These are phyloP conservation scores for Blastobasis adustella DNA, from an alignment of 2,888 invertebrate genomes.

Conservation along the genomic window DNA sequence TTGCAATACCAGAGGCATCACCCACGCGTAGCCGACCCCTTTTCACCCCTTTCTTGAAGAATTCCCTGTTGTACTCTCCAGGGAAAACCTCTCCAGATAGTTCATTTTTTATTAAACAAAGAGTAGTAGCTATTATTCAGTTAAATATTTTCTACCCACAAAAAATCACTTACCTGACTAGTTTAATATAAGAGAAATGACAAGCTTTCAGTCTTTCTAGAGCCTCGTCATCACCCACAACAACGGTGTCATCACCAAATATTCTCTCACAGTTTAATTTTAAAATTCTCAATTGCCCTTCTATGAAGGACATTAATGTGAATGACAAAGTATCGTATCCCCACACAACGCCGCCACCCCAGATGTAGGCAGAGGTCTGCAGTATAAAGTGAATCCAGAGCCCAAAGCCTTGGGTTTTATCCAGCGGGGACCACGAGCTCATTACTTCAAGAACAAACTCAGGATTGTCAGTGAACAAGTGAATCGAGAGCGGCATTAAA, in stretches of 20 bases:
- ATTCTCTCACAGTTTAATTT: constrained; percentile 39
- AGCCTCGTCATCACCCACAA: constrained; percentile 24
- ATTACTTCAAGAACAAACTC: constrained; percentile 33
- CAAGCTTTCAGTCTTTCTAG: constrained; percentile 38
- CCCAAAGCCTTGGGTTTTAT: constrained; percentile 40
- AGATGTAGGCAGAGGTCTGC: constrained; percentile 43
- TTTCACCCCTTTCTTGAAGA: too few species aligned
- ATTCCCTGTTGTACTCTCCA: too few species aligned
- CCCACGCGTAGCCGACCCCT: too few species aligned
- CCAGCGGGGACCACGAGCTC: constrained; percentile 57
- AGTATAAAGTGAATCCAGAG: constrained; percentile 37
- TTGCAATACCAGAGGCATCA: too few species aligned
- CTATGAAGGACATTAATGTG: constrained; percentile 54
- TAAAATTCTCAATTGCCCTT: constrained; percentile 51
- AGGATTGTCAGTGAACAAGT: constrained; percentile 42
- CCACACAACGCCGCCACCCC: constrained; percentile 56
- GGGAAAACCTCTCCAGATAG: too few species aligned
- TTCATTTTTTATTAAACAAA: too few species aligned
- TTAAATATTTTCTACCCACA: too few species aligned
- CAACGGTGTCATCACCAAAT: constrained; percentile 29
- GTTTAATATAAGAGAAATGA: constrained; percentile 39
- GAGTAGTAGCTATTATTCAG: too few species aligned
- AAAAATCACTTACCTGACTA: constrained; percentile 38
- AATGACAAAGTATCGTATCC: constrained; percentile 55
- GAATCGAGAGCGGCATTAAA: constrained; percentile 41